Base-by-base conservation (phyloP, 2,113 vertebrate genomes). In the Gasterosteus nipponicus region DNA sequence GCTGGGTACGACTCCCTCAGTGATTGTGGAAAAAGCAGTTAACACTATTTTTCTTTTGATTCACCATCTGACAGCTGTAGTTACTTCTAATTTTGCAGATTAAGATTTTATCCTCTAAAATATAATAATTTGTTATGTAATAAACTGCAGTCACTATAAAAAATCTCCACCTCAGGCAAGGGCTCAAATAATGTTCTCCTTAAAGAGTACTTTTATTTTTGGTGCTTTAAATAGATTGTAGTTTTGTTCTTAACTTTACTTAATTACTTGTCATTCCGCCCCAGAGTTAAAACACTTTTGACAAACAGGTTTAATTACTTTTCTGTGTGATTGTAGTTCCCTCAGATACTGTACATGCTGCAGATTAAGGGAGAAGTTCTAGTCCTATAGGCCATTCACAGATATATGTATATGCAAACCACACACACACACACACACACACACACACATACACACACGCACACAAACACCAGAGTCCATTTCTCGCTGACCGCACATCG, bases 401-500 rank as follows among this genome's bases (percentile, higher is more conserved):
- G 31, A 68, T 56, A 8, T 18, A 31, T 6, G 18, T 67, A 69
- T 74, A n/a, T 59, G 42, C 41, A 64, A 26, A 26, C 22, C 64
- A 46, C 12, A 46, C 10, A 44, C 10, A 46, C 42, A 61, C 47
- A 16, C 51, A 10, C 33, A n/a, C 53, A 39, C 53, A 22, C 62
- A 44, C 54, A 18, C 71, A 66, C 72, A 56, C 29, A 58, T 7
- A 61, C 10, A 75, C 63, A 47, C 59, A 39, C 19, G 42, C 64
- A 54, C 44, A 33, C 4, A 49, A 19, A 58, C 5, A 66, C 31
- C 11, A 31, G 62, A 39, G 64, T 69, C 73, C 19, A 22, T 66
- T 74, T 65, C 60, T 75, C 12, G 4, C 80, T 74, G 85, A 87
- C 75, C 67, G 3, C 82, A 73, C 65, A 74, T 56, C 15, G 39